Base-by-base conservation (phyloP, 2,888 invertebrate genomes). In the Ophion slaviceki region DNA sequence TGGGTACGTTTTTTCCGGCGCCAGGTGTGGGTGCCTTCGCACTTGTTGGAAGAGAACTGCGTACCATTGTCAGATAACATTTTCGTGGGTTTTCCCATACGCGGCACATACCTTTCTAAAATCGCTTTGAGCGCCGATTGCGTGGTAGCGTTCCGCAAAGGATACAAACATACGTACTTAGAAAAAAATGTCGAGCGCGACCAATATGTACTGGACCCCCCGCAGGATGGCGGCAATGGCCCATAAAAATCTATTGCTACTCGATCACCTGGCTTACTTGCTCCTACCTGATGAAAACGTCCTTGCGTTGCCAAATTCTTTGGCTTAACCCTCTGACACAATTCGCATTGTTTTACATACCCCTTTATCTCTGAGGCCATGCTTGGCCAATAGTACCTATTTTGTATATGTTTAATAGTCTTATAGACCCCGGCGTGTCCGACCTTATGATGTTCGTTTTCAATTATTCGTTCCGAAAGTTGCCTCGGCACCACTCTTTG, bases 271-370 rank as follows among this genome's bases (percentile, higher is more conserved):
- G 82, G 76, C 0, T 17, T n/a, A 0, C 14, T 47, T 3, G 82
- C 17, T 32, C 32, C n/a, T 0, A 76, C 66, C 3, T 47, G 14
- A 40, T 79, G 17, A 71, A 72, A 80, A 20, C 32, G 6, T 6
- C 82, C 70, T 28, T 82, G 76, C 78, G 72, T 86, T 1, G 47
- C 14, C 0, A 40, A 8, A 68, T 79, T 80, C 11, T 11, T 5
- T 11, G 62, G 36, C 53, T 85, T 82, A 0, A 78, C 70, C 1
- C 80, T n/a, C 17, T 86, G 82, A n/a, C 85, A 86, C 24, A 83
- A 20, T 8, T 86, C 77, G 24, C 80, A 83, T 0, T 67, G 66
- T 7, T 67, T 7, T 2, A 86, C 67, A 20, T 45, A 24, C 40
- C 62, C 40, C 24, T 80, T 86, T 3, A 76, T 57, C 2, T 76